These are phyloP conservation scores for Platerodrilus igneus DNA, from an alignment of 2,888 invertebrate species.

Conservation along the genomic window DNA sequence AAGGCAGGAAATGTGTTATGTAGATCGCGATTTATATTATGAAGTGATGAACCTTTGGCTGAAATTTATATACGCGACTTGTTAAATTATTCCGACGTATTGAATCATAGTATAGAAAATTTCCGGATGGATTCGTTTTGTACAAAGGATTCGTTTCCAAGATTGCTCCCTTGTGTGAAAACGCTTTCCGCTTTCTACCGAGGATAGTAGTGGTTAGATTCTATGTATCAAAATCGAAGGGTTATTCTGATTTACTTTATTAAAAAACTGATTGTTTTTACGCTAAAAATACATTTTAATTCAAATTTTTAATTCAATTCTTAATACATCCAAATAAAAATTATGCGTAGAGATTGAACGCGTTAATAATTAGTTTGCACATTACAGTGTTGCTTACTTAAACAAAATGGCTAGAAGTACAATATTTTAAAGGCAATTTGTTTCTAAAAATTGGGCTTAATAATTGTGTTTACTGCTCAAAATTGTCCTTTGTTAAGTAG, in stretches of 20 bases:
- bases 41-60: slow-evolving; percentile 15
- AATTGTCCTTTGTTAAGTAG: too few species aligned
- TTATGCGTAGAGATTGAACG: too few species aligned
- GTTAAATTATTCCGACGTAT: slow-evolving; percentile 39
- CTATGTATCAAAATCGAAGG: slow-evolving; percentile 21
- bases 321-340: too few species aligned
- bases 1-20: slow-evolving; percentile 12
- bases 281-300: too few species aligned
- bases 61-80: slow-evolving; percentile 30
- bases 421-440: too few species aligned
- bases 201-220: slow-evolving; percentile 16
- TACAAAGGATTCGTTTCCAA: slow-evolving; percentile 28
- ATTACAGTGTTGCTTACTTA: too few species aligned
- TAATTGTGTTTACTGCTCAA: too few species aligned
- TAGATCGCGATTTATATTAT: slow-evolving; percentile 14
- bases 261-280: too few species aligned
- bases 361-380: too few species aligned
- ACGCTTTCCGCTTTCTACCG: slow-evolving; percentile 23
- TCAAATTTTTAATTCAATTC: too few species aligned
- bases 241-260: slow-evolving; percentile 16
- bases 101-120: slow-evolving; percentile 34
- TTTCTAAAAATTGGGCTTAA: too few species aligned
- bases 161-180: slow-evolving; percentile 30
- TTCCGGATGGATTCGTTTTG: slow-evolving; percentile 30
- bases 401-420: too few species aligned